Evolutionary conservation across 2,113 vertebrate genomes (phyloP).

Genomic region (Amblyornis subalaris): DNA sequence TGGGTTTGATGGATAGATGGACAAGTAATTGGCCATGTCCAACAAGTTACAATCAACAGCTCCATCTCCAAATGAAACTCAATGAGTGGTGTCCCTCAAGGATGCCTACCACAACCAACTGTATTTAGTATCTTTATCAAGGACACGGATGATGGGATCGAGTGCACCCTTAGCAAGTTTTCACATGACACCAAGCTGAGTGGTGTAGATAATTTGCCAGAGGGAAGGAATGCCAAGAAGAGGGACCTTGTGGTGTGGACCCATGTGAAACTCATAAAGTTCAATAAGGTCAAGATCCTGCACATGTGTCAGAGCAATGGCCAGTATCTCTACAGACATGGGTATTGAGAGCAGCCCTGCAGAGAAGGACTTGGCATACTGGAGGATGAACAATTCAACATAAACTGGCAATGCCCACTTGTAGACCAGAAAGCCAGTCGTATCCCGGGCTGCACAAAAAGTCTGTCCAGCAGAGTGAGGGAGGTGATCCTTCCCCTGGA

Average conservation of each 20-base stretch:
- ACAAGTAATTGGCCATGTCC: neutral
- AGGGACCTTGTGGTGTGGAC: neutral
- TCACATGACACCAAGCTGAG: neutral
- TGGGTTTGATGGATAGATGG: neutral
- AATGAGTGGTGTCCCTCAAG: neutral
- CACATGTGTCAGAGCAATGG: neutral
- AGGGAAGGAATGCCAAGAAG: neutral
- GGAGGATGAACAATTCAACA: neutral
- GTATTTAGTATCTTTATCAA: neutral
- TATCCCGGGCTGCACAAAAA: neutral
- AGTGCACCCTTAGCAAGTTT: neutral
- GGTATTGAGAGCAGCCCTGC: neutral
- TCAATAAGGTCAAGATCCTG: neutral
- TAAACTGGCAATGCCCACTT: neutral
- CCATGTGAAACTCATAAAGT: neutral
- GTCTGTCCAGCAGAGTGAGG: neutral
- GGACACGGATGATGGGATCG: fast-evolving
- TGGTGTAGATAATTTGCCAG: neutral
- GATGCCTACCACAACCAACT: neutral
- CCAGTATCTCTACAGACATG: neutral
- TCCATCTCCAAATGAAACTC: neutral
- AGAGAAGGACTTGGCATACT: neutral
- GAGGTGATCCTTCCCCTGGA: neutral
- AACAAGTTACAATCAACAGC: neutral
- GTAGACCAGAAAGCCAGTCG: neutral